These are phyloP conservation scores for Diplazon laetatorius DNA, from an alignment of 2,888 invertebrate species.

Conservation along the genomic window DNA sequence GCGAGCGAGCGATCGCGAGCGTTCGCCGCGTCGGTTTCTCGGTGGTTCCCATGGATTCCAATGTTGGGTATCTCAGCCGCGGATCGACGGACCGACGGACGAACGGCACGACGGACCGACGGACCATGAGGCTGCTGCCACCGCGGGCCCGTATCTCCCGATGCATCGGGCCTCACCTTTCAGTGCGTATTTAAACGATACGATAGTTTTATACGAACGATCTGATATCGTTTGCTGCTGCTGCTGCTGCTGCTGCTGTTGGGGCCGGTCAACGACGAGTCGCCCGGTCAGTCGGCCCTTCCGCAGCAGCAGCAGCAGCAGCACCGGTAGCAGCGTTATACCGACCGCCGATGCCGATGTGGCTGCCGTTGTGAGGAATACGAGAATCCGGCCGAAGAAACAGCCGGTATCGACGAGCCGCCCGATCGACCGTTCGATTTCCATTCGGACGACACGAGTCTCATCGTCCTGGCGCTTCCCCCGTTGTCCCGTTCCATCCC, in stretches of 20 bases:
- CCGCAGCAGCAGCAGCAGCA: constrained; percentile 1
- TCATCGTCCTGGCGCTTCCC: constrained; percentile 66
- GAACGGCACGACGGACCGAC: constrained; percentile 77
- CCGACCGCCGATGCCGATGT: constrained; percentile 4
- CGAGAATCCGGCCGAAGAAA: no score
- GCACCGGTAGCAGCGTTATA: constrained; percentile 28
- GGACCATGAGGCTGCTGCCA: constrained; percentile 79
- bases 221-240: constrained; percentile 78
- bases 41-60: constrained; percentile 82
- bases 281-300: no score
- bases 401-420: no score
- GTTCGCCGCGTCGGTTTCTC: constrained; percentile 78
- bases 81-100: constrained; percentile 79
- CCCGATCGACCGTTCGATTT: no score
- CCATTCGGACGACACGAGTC: no score
- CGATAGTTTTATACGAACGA: constrained; percentile 83
- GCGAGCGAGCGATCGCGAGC: constrained; percentile 53
- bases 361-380: constrained; percentile 9
- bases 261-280: no score
- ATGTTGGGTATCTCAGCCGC: constrained; percentile 80
- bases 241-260: constrained; percentile 1
- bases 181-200: constrained; percentile 83
- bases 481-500: no score
- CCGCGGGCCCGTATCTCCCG: constrained; percentile 82
- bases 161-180: constrained; percentile 83